Base-by-base conservation (phyloP, 2,797 vertebrate species). In the Sebastes baramenuke region DNA sequence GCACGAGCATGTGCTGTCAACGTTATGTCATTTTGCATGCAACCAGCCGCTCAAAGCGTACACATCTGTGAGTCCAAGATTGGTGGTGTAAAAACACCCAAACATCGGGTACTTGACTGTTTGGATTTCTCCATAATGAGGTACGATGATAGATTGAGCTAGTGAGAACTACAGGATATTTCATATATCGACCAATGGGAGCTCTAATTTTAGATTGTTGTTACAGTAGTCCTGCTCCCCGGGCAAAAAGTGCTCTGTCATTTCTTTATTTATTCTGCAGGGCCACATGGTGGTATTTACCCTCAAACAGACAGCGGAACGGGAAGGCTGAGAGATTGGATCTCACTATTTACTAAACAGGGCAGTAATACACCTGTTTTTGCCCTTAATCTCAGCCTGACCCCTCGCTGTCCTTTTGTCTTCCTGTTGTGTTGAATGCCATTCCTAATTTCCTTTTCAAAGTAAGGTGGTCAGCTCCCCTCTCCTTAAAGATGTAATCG, bases 121-220 rank as follows among this genome's bases (percentile, higher is more conserved):
- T 95, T 94, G 88, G 89, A 94, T 94, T 93, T 90, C 92, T 92
- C 62, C 30, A 1, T 87, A 90, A 95, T 92, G 92, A 94, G 92
- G 79, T 85, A 49, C 46, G 92, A 87, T 87, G 92, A 94, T 65
- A 82, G 88, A 87, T 58, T 2, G 88, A 85, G 64, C 67, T 6
- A 6, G 66, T 7, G 79, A 82, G 61, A 36, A 52, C 72, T 52
- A 7, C 60, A 4, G 81, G 74, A 85, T 72, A 70, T 80, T 88
- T 89, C 79, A 86, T 80, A 87, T 82, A 87, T 81, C n/a, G 22
- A 79, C 76, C 84, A 84, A 79, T 80, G 55, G 56, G 78, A 83
- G 60, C 65, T 82, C 73, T 72, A 8, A 54, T 36, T 66, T 52
- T 0, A 75, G 80, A 13, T 75, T 87, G 85, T 83, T 88, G 20